A percentile compares a stretch with the other conserved stretches of the same genome.
phyloP scores from a whole-genome alignment of 2,113 vertebrate genomes.

The Sorex fumeus region DNA sequence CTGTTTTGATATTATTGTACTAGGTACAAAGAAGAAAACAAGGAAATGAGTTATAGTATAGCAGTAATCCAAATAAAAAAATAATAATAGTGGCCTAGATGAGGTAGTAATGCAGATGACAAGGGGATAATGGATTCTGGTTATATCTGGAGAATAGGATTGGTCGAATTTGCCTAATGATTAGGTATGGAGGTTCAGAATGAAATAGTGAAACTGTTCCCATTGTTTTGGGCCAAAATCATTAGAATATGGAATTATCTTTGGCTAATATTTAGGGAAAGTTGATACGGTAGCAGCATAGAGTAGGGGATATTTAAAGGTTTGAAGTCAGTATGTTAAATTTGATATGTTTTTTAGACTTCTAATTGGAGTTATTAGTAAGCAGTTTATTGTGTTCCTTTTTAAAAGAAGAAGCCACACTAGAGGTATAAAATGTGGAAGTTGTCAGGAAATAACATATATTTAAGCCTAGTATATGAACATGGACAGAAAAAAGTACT shows the following conservation, averaged over 20 bases:
- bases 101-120: not conserved
- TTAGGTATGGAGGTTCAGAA: no score
- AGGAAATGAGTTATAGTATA: not conserved
- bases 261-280: not conserved
- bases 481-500: not conserved
- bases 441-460: not conserved
- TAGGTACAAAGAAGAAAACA: conserved; percentile 38
- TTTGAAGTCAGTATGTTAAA: conserved; percentile 24
- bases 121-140: conserved; percentile 7
- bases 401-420: not conserved
- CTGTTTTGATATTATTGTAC: conserved; percentile 19
- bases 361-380: conserved; percentile 8
- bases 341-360: conserved; percentile 44
- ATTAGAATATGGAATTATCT: no score
- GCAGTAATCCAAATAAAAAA: not conserved
- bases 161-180: conserved; percentile 28
- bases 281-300: conserved; percentile 9
- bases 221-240: no score
- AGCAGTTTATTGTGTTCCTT: not conserved
- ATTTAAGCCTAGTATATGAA: conserved; percentile 32
- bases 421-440: conserved; percentile 1
- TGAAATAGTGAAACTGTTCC: no score
- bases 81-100: not conserved
- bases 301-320: not conserved
- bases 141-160: conserved; percentile 8